These are phyloP conservation scores for Hippasteria phrygiana DNA, from an alignment of 53 echinoderm and acorn worm species.

Conservation along the genomic window DNA sequence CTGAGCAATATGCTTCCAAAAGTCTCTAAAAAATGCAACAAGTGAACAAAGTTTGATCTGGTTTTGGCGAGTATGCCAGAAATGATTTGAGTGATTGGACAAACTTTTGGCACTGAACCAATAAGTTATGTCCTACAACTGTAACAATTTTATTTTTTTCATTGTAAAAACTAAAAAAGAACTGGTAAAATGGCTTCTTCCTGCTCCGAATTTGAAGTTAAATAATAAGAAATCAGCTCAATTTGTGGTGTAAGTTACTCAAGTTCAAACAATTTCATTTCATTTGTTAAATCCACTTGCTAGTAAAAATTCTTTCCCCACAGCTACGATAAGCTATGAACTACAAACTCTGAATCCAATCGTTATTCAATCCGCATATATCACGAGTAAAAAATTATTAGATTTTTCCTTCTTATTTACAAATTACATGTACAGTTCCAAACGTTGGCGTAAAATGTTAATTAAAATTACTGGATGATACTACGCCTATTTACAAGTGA, in stretches of 20 bases:
- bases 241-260: neutral
- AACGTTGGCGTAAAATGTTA: neutral
- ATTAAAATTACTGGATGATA: neutral
- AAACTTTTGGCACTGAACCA: too few relatives aligned
- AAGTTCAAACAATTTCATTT: neutral
- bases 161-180: too few relatives aligned
- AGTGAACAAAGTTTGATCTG: too few relatives aligned
- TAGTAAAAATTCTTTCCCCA: neutral
- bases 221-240: neutral
- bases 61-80: too few relatives aligned
- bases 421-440: conserved; percentile 1
- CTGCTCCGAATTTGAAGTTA: too few relatives aligned
- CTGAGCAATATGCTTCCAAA: too few relatives aligned
- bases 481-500: neutral
- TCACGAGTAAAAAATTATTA: neutral
- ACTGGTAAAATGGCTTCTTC: too few relatives aligned
- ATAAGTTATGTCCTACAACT: too few relatives aligned
- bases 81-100: too few relatives aligned
- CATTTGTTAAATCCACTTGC: neutral
- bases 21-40: too few relatives aligned
- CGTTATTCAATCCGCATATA: neutral
- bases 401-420: conserved; percentile 7
- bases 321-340: neutral
- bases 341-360: neutral
- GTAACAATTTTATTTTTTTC: too few relatives aligned